Base-by-base conservation (phyloP, 2,797 vertebrate species). In the Hemibagrus guttatus region DNA sequence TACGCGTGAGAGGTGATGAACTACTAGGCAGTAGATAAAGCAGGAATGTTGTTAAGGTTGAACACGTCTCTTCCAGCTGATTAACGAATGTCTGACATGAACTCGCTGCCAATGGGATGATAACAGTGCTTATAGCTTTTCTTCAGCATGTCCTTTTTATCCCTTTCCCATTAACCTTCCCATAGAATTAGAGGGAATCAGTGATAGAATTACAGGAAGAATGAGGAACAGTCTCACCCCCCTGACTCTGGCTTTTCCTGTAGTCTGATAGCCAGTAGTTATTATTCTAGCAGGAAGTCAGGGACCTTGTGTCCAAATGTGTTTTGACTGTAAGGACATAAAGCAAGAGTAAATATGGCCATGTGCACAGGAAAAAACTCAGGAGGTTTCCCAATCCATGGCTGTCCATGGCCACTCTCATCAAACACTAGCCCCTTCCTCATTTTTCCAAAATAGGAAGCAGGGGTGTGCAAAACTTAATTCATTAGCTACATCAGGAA, bases 241-340 rank as follows among this genome's bases (percentile, higher is more conserved):
- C 17, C 14, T 80, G 49, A 17, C 28, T 19, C 72, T 54, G 66
- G 46, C 14, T 42, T 42, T 56, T 0, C 12, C 1, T 72, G 52
- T 59, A 14, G 23, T 14, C 64, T 46, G 46, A 78, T 76, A 75
- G 28, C 59, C 16, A n/a, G 72, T 4, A 78, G 54, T 72, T 54
- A 63, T 75, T 64, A 23, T 35, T 69, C 31, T n/a, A 81, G 66
- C 68, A 49, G 31, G 35, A 54, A 42, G 39, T 80, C 42, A 87
- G 79, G 31, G 28, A 66, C 46, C 66, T 80, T 21, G 35, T 76
- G 42, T 84, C 35, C 58, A 75, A 59, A 21, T 71, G 76, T 83
- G 28, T 31, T 85, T 68, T 78, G 84, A 91, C 81, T 84, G 63
- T 14, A 76, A 87, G 61, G 84, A 69, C 90, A 88, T 81, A n/a